These are phyloP conservation scores for Spinibarbus caldwelli DNA, from an alignment of 2,797 vertebrate species.

Conservation along the genomic window DNA sequence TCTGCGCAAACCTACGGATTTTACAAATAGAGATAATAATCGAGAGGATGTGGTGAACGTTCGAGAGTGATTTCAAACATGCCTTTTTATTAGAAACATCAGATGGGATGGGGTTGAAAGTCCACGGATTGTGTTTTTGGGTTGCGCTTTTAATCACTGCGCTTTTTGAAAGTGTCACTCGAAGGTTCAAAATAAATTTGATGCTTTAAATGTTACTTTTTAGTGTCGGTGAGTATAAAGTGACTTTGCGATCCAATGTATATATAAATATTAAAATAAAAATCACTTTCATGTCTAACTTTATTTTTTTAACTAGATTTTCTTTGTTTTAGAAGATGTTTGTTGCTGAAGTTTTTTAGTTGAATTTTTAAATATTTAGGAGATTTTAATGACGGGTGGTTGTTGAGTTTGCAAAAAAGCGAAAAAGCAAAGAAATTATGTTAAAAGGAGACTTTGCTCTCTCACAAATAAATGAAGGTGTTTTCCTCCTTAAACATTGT, in stretches of 20 bases:
- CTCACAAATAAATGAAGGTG: slow-evolving; percentile 75
- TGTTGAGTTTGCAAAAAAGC: slow-evolving; percentile 40
- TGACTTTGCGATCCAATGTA: not conserved
- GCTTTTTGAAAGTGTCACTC: slow-evolving; percentile 9
- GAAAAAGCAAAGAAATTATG: slow-evolving; percentile 62
- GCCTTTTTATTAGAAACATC: slow-evolving; percentile 75
- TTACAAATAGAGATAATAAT: slow-evolving; percentile 90
- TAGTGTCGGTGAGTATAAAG: not conserved
- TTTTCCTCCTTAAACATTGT: slow-evolving; percentile 67
- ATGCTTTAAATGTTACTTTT: not conserved
- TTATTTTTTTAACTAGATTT: not conserved
- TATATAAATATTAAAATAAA: slow-evolving; percentile 11
- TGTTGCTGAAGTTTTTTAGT: slow-evolving; percentile 1
- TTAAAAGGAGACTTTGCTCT: slow-evolving; percentile 61
- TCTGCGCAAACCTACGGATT: slow-evolving; percentile 79
- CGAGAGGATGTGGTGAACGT: slow-evolving; percentile 72
- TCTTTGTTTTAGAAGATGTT: not conserved
- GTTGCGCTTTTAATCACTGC: slow-evolving; percentile 54
- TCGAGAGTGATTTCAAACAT: slow-evolving; percentile 70
- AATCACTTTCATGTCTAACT: slow-evolving; percentile 1
- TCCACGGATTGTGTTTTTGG: slow-evolving; percentile 57
- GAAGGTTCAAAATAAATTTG: slow-evolving; percentile 47
- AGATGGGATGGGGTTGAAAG: slow-evolving; percentile 52
- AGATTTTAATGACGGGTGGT: slow-evolving; percentile 38
- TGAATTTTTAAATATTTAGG: slow-evolving; percentile 44